Base-by-base conservation (phyloP, 1,140 invertebrate genomes). In the Monomorium pharaonis region DNA sequence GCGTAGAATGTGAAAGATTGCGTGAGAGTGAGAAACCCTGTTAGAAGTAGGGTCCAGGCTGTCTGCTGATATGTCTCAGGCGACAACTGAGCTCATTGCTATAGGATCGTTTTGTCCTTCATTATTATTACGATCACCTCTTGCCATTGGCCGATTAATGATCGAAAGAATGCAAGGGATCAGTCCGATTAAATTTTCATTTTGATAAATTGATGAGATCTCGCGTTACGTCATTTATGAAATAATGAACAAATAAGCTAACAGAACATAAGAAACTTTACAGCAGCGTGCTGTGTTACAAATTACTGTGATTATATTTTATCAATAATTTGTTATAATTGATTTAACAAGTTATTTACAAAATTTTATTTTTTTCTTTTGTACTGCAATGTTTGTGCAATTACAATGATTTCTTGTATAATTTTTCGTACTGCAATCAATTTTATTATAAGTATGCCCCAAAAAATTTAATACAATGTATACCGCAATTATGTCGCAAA, bases 1-100 rank as follows among this genome's bases (percentile, higher is more conserved):
- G 93, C 93, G 90, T 92, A 94, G 93, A 94, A 94, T 94, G 93
- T 91, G 89, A 92, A 92, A 92, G 92, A 94, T 93, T 92, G 88
- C 85, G 89, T 81, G 88, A 91, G 85, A 89, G 75, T 83, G 83
- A 85, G 87, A 90, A n/a, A 86, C 18, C 5, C 14, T 33, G 56
- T 30, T 12, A n/a, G 58, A 85, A 78, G 58, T 42, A 21, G 54
- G 33, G n/a, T 3, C 24, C 30, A 21, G 30, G 33, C 74, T 30
- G 2, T 67, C 67, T 75, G 27, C 30, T 16, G 14, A 24, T 30
- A 60, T 54, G 47, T 42, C 16, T 30, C 24, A 47, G 56, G 24
- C 49, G 42, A 67, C 42, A 44, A 69, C 5, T 44, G 6, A 37
- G 37, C 6, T 7, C n/a, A 37, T 14, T 58, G 42, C 16, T 5